Conservation (phyloP, 2,113 vertebrate species). For the Taurulus bubalis region DNA sequence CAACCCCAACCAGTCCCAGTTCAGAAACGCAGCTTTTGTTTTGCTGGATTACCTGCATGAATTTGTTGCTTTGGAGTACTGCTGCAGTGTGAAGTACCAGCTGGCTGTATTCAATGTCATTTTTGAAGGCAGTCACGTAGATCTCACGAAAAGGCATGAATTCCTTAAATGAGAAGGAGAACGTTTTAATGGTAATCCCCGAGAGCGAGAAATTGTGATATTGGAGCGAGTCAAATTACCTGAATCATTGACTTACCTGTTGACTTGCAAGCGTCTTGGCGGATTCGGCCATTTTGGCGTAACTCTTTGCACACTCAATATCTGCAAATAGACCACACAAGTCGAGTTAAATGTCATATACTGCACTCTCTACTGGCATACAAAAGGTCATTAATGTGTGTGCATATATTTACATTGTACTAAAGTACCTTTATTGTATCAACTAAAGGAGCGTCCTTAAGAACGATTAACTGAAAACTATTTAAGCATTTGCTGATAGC, state of each 20-base stretch:
- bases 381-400: not conserved
- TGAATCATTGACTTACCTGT: slow-evolving; percentile 84
- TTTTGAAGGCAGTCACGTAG: slow-evolving; percentile 91
- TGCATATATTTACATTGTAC: not conserved
- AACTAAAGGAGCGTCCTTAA: not conserved
- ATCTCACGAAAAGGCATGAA: slow-evolving; percentile 95
- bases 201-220: not conserved
- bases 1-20: not conserved
- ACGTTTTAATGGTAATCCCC: not conserved
- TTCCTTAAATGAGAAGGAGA: slow-evolving; percentile 82
- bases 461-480: not conserved
- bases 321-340: slow-evolving; percentile 80
- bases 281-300: slow-evolving; percentile 95
- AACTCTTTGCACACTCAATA: slow-evolving; percentile 92
- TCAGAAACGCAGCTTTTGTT: not conserved
- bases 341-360: not conserved
- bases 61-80: slow-evolving; percentile 94
- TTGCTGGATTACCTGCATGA: slow-evolving; percentile 88
- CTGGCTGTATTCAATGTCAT: slow-evolving; percentile 91
- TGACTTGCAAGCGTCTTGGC: slow-evolving; percentile 89
- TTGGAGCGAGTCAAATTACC: not conserved
- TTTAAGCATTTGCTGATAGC: not conserved
- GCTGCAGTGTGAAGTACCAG: slow-evolving; percentile 90
- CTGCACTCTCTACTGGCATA: not conserved
- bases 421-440: not conserved